Evolutionary conservation across 2,797 vertebrate genomes (phyloP), one percentile per base, ranked within the genome.

Genomic region (Podargus strigoides): DNA sequence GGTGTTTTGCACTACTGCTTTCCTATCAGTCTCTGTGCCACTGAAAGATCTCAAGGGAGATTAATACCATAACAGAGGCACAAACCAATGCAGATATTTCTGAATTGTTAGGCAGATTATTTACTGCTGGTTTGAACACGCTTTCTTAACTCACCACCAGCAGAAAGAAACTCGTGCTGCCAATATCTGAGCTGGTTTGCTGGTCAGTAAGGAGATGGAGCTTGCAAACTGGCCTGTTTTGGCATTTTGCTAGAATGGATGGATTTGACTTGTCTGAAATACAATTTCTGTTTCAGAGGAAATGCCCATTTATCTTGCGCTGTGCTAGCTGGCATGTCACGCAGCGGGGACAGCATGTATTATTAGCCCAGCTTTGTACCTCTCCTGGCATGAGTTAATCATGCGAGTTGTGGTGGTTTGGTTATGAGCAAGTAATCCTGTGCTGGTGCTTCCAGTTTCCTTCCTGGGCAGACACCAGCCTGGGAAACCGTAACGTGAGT

Each of bases 211-310:
- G 12, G 16, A 85, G 89, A 67, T 30, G 37, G 19, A 74, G 36
- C 53, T 89, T 41, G 50, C 42, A 60, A 82, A 66, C 11, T 23
- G 90, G 72, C 68, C 17, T 72, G 78, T 67, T 77, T 66, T 5
- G 30, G 49, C 15, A 21, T 85, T 81, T 93, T 14, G 3, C 56
- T 92, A 16, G 91, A 74, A 47, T 46, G 85, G 78, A 94, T 95
- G 62, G 79, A 27, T 93, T 49, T 4, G 39, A 26, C 81, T 91
- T 70, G 82, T 55, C 58, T 79, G 52, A 73, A 77, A 68, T 24
- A 49, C 0, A 0, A 24, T 84, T 90, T 83, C 77, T 90, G 21
- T 17, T 44, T 47, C 32, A 37, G 82, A 73, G 76, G 72, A 86
- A 76, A 76, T 30, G 55, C 36, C 77, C 58, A 12, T 92, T 83